phyloP scores from a whole-genome alignment of 2,113 vertebrate species.

The Ranitomeya variabilis region DNA sequence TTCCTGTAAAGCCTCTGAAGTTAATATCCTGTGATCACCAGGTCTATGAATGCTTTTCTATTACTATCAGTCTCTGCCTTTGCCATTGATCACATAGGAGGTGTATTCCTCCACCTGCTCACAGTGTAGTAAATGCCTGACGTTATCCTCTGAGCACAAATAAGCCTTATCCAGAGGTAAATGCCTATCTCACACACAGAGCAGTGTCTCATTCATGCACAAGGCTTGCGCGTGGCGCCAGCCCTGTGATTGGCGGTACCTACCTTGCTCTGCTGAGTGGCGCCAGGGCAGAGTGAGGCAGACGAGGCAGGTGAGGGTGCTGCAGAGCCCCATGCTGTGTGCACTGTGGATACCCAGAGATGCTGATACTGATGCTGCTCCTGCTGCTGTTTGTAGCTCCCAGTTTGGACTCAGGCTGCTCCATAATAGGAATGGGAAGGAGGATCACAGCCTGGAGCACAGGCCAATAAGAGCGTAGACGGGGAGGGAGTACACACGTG shows the following conservation, averaged over 20 bases:
- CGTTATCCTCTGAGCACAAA: background rate
- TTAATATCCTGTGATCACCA: background rate
- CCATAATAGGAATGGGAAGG: conserved; percentile 55
- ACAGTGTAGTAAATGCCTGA: background rate
- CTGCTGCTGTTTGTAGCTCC: conserved; percentile 51
- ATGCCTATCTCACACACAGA: background rate
- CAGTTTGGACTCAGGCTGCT: conserved; percentile 45
- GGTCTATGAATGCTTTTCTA: background rate
- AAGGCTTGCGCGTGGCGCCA: background rate
- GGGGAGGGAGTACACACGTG: conserved; percentile 53
- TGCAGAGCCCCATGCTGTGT: conserved; percentile 56
- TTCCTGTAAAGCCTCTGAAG: background rate
- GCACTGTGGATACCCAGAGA: conserved; percentile 51
- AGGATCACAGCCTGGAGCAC: conserved; percentile 18
- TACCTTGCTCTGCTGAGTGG: conserved; percentile 56
- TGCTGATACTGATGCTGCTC: conserved; percentile 49
- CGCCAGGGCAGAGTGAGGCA: conserved; percentile 43
- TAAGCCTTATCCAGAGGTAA: background rate
- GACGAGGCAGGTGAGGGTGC: conserved; percentile 51
- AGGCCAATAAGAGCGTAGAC: conserved; percentile 17
- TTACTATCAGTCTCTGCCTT: background rate
- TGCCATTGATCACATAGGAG: background rate
- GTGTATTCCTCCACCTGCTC: background rate
- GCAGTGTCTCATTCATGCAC: conserved; percentile 1
- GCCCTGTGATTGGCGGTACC: background rate